Evolutionary conservation across 2,797 vertebrate species (phyloP).

Genomic region (Choloepus didactylus): DNA sequence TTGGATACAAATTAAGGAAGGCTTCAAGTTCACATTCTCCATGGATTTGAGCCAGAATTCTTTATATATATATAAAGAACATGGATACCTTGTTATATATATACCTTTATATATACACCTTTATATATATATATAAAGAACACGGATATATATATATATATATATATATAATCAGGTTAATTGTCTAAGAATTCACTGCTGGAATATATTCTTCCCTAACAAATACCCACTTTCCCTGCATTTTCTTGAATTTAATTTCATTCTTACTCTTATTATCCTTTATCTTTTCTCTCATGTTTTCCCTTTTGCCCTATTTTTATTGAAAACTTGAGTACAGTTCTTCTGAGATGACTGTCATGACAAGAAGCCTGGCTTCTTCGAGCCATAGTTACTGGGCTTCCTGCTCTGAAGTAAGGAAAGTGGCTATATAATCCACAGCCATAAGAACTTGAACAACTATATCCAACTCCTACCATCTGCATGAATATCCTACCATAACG

Average conservation of each 20-base stretch:
- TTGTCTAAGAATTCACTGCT: not conserved
- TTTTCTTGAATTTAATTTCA: slow-evolving; percentile 47
- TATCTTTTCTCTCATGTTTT: not conserved
- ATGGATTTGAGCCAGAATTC: not conserved
- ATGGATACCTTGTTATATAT: no score
- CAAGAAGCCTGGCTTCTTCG: not conserved
- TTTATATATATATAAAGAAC: not conserved
- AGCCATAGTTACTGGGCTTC: not conserved
- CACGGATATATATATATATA: no score
- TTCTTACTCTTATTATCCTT: slow-evolving; percentile 12
- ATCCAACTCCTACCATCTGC: not conserved
- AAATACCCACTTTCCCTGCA: not conserved
- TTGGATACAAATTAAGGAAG: slow-evolving; percentile 21
- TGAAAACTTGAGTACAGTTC: not conserved
- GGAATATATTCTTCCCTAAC: not conserved
- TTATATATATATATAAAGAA: no score
- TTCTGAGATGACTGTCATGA: not conserved
- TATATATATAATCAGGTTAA: not conserved
- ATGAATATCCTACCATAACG: not conserved
- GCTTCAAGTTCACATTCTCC: not conserved
- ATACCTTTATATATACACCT: no score
- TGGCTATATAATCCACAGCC: not conserved
- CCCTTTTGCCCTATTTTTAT: not conserved
- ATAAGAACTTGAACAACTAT: not conserved
- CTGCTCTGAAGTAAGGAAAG: slow-evolving; percentile 1